Conservation (phyloP, 2,797 vertebrate genomes). For the Enteromius mattozi region DNA sequence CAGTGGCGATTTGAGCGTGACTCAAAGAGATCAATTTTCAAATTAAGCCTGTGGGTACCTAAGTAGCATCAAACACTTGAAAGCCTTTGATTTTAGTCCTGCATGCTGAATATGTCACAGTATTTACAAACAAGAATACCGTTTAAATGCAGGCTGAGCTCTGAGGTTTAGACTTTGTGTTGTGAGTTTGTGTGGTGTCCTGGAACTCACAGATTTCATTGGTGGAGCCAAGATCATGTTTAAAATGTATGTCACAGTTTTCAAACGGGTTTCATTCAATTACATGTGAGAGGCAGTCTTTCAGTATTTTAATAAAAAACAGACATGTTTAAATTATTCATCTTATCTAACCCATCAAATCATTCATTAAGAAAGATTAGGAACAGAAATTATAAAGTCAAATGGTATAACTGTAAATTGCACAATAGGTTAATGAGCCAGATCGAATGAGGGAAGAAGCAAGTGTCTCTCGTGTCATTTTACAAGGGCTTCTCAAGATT, state of each 20-base stretch:
- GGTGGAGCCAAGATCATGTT: constrained; percentile 21
- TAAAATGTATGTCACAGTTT: constrained; percentile 39
- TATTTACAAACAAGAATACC: constrained; percentile 42
- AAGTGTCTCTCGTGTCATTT: constrained; percentile 14
- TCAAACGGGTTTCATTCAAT: constrained; percentile 17
- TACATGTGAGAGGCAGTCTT: not conserved
- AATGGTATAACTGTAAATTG: constrained; percentile 14
- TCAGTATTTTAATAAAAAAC: constrained; percentile 8
- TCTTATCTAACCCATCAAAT: constrained; percentile 8
- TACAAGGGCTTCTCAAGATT: not conserved
- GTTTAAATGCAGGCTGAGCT: constrained; percentile 40
- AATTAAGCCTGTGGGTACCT: constrained; percentile 26
- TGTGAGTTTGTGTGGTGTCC: constrained; percentile 2
- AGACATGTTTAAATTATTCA: not conserved
- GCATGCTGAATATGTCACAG: constrained; percentile 48
- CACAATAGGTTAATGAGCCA: constrained; percentile 17
- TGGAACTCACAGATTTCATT: constrained; percentile 7
- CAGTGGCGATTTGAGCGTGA: constrained; percentile 33
- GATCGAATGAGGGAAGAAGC: not conserved
- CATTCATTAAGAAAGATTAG: constrained; percentile 1
- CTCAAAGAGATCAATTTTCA: constrained; percentile 37
- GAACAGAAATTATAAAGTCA: constrained; percentile 19
- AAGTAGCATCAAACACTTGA: constrained; percentile 46
- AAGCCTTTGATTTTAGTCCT: constrained; percentile 51
- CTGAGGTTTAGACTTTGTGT: constrained; percentile 35